phyloP scores from a whole-genome alignment of 2,888 invertebrate genomes.

The Patella ulyssiponensis region DNA sequence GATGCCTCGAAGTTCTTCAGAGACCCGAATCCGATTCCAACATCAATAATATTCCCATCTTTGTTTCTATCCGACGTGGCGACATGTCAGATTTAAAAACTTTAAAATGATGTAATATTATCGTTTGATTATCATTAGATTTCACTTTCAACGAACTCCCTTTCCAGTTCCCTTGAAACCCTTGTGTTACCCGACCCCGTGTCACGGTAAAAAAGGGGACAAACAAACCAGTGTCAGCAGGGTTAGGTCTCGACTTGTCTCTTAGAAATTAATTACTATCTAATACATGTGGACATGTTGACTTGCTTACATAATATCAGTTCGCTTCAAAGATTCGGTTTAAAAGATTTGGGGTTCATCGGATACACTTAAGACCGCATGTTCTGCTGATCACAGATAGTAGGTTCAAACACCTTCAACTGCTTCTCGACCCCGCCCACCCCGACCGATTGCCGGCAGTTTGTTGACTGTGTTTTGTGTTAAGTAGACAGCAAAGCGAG shows the following conservation, averaged over 20 bases:
- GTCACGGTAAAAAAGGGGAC: slow-evolving; percentile 2
- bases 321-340: not conserved
- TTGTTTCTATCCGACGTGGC: no score
- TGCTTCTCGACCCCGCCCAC: slow-evolving; percentile 11
- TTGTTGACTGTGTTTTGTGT: slow-evolving; percentile 29
- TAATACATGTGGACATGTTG: not conserved
- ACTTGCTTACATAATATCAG: not conserved
- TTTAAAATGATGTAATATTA: no score
- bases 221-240: slow-evolving; percentile 3
- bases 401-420: not conserved
- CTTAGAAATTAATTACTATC: not conserved
- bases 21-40: no score
- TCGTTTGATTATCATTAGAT: no score
- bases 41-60: no score
- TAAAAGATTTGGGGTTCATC: not conserved
- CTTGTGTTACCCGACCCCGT: slow-evolving; percentile 7
- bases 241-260: not conserved
- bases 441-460: slow-evolving; percentile 23
- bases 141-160: not conserved
- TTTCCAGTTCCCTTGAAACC: not conserved
- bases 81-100: no score
- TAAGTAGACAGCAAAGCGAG: slow-evolving; percentile 28
- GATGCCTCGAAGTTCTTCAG: no score
- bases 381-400: not conserved
- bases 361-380: not conserved